These are phyloP conservation scores for Zeus faber DNA, from an alignment of 2,113 vertebrate genomes.

Conservation along the genomic window DNA sequence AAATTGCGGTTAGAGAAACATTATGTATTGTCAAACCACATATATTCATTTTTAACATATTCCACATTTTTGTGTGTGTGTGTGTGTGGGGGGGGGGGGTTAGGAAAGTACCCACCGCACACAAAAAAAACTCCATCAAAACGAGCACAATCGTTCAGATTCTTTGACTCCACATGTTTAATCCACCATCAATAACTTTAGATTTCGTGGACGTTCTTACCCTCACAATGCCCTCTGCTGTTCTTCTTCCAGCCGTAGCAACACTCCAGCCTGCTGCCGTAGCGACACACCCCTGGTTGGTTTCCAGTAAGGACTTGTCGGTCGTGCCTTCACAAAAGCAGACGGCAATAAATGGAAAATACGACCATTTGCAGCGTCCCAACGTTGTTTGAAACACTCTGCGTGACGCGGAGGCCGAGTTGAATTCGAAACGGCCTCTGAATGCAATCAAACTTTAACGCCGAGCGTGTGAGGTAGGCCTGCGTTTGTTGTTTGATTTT, in stretches of 20 bases:
- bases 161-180: conserved; percentile 17
- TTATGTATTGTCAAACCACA: conserved; percentile 47
- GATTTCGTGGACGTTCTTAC: conserved; percentile 63
- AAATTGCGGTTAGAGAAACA: conserved; percentile 31
- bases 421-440: no score
- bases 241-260: conserved; percentile 94
- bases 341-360: no score
- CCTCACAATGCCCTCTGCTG: conserved; percentile 86
- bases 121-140: no score
- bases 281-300: conserved; percentile 85
- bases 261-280: conserved; percentile 85
- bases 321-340: no score
- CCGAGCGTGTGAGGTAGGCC: no score
- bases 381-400: no score
- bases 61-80: background rate
- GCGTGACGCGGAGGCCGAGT: no score
- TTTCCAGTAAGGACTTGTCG: conserved; percentile 67
- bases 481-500: no score
- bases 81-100: no score
- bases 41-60: conserved; percentile 4
- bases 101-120: no score
- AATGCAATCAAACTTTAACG: no score
- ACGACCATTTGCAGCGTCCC: no score
- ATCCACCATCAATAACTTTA: background rate
- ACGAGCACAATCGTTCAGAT: conserved; percentile 28